Conservation (phyloP, 2,797 vertebrate genomes). For the Astyanax mexicanus region DNA sequence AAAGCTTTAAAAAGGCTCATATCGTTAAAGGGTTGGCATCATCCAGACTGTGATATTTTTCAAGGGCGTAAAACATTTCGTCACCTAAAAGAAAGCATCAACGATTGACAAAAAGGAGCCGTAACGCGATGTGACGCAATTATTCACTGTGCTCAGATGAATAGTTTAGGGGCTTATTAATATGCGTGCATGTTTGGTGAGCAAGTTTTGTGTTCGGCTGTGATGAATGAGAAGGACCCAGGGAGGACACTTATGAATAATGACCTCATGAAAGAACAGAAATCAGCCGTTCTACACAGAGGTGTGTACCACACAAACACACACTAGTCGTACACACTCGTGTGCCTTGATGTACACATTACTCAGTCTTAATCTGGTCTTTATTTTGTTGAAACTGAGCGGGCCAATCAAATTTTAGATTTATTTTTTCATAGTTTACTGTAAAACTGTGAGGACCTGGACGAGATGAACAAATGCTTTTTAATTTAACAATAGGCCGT, state of each 20-base stretch:
- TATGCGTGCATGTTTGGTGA: constrained; percentile 86
- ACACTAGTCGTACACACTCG: too few relatives aligned
- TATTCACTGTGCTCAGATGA: constrained; percentile 88
- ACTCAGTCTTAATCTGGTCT: background rate
- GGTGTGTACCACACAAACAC: constrained; percentile 67
- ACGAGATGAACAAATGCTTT: background rate
- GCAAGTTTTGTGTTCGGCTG: constrained; percentile 86
- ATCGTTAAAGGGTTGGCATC: background rate
- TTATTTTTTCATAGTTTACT: background rate
- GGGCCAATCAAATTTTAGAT: background rate
- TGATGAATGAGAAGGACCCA: constrained; percentile 91
- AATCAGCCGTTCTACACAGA: constrained; percentile 75
- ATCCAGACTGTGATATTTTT: constrained; percentile 12
- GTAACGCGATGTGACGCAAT: constrained; percentile 87
- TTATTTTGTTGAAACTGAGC: background rate
- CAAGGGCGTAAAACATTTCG: constrained; percentile 75
- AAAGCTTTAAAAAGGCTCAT: constrained; percentile 43
- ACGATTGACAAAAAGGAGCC: constrained; percentile 88
- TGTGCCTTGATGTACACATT: constrained; percentile 13
- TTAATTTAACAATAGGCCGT: background rate
- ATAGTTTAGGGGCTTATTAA: constrained; percentile 89
- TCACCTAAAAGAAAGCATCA: constrained; percentile 76
- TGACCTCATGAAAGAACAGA: constrained; percentile 85
- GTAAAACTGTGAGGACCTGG: background rate
- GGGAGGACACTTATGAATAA: constrained; percentile 92